Base-by-base conservation (phyloP, 2,888 invertebrate genomes). In the Polia nebulosa region DNA sequence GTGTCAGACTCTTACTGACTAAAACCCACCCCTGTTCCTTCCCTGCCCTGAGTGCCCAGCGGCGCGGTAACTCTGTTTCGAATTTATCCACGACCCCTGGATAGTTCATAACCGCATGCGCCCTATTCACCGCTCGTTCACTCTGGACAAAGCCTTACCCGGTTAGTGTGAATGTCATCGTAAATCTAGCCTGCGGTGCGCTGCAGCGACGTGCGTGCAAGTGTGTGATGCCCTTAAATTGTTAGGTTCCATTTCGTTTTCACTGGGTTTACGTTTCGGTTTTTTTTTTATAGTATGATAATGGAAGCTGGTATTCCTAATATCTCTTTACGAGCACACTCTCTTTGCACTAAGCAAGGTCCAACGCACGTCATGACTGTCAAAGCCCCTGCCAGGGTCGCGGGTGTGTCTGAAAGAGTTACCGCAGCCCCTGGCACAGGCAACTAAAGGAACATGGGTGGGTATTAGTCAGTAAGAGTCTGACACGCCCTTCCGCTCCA, bases 171-270 rank as follows among this genome's bases (percentile, higher is more conserved):
- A 52, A 59, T 76, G 73, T 74, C 68, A 52, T 70, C 70, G 53
- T 81, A 81, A 81, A 81, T 82, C 61, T 39, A 32, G 4, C 25
- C 27, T 53, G 78, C 32, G 78, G 57, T 53, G n/a, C 57, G 52
- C 39, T 70, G 60, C 68, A 66, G 61, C 55, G 17, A 51, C 36
- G 36, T 56, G 59, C 44, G 51, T 52, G 62, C 29, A 15, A 62
- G 62, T 73, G 34, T 68, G 15, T 27, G 47, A 57, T 25, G 41
- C 32, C 60, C 60, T 58, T 41, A 36, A 64, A 49, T 44, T 53
- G 13, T 64, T 60, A 22, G 36, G 44, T 55, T 44, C 3, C 25
- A 25, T 62, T 45, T 39, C 5, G n/a, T 53, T 55, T 53, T 47
- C 17, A 41, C 32, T 39, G 8, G 20, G 8, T 52, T 72, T 49